Evolutionary conservation across 2,888 invertebrate species (phyloP), one percentile per base, ranked within the genome.

Genomic region (Parascotia fuliginaria): DNA sequence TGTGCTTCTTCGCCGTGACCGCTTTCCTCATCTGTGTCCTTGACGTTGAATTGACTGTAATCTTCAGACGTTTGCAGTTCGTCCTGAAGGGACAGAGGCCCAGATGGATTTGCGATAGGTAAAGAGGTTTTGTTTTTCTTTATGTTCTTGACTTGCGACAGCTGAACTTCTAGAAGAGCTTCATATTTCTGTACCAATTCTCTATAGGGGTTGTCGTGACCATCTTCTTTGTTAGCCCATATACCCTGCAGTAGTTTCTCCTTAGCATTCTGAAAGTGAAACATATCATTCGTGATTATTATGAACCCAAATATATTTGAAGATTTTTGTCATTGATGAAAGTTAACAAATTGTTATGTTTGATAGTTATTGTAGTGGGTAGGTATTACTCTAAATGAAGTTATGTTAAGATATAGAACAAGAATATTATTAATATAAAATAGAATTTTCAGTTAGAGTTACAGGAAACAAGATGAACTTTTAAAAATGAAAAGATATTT

Each of bases 181-280:
- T 97, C 96, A 81, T 97, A 97, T 81, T 97, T 97, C 80, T 96
- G 96, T 42, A 97, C 96, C 65, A 97, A 90, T 47, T 95, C 96
- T 75, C 96, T 93, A 85, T 97, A 97, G 0, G 96, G 95, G 81
- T 96, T 96, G 57, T 92, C 93, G 65, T 90, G 89, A 55, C 89
- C 89, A 63, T 91, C 89, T 73, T 88, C 91, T 73, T 91, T 92
- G 69, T 92, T 92, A 38, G 92, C 92, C 92, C 92, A 92, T 68
- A 89, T 89, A 70, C 92, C 91, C 77, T 91, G 91, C 28, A 91
- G 89, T 70, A 91, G 74, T 68, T 92, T 92, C 73, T 91, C 90
- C 83, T 92, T 93, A 54, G 91, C 88, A 65, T 89, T 91, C 92
- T 91, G 91, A 57, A 83, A 66, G 16, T 9, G 40, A 22, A 46